Percentiles rank a stretch among this genome's conserved stretches.
Evolutionary conservation across 2,113 vertebrate genomes (phyloP).

Genomic region (Etheostoma cragini): DNA sequence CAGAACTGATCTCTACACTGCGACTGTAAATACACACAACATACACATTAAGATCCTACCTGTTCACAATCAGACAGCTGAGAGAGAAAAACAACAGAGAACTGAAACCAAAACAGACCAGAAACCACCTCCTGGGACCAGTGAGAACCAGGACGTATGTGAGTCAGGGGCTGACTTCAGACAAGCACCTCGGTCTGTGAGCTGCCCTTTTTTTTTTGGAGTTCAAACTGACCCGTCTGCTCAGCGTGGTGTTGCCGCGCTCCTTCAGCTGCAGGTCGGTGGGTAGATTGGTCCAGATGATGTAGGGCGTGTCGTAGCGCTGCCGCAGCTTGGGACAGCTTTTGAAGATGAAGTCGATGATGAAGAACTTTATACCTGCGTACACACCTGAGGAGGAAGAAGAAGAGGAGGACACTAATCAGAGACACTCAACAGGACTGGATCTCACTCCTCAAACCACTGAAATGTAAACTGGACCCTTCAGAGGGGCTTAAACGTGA

Average conservation of each 20-base stretch:
- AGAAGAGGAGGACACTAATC: background rate
- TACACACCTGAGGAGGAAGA: constrained; percentile 87
- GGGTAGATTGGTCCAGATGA: constrained; percentile 92
- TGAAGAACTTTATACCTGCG: constrained; percentile 95
- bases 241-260: constrained; percentile 81
- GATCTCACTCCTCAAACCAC: too few species aligned
- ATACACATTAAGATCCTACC: constrained; percentile 81
- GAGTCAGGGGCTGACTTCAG: constrained; percentile 1
- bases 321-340: constrained; percentile 92
- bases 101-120: constrained; percentile 18
- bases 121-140: constrained; percentile 1
- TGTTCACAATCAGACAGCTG: constrained; percentile 92
- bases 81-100: constrained; percentile 83
- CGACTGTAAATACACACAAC: constrained; percentile 31
- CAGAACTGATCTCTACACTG: constrained; percentile 30
- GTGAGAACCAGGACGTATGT: background rate
- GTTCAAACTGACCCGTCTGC: constrained; percentile 86
- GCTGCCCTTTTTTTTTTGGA: background rate
- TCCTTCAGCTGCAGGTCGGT: constrained; percentile 98
- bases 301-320: constrained; percentile 94
- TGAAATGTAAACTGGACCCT: background rate
- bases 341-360: constrained; percentile 96
- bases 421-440: background rate
- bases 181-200: background rate
- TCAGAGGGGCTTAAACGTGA: too few species aligned